Conservation (phyloP, 2,797 vertebrate genomes). For the Halcyon chelicuti region DNA sequence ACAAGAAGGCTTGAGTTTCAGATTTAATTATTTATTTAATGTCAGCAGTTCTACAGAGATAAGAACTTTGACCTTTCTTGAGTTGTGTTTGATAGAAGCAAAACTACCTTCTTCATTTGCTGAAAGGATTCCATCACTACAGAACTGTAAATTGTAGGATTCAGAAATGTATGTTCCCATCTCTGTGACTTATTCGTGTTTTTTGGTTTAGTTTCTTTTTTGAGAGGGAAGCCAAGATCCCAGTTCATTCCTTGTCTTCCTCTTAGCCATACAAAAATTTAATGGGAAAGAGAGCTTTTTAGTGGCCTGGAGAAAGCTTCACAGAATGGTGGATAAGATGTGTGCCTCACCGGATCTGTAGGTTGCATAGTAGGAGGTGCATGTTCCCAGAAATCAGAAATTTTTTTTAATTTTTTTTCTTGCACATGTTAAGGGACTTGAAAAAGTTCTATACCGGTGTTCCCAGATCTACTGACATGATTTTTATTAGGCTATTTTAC, state of each 20-base stretch:
- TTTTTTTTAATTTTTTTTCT: neutral
- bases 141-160: neutral
- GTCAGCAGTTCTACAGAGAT: neutral
- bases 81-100: neutral
- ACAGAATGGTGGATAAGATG: neutral
- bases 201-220: neutral
- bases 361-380: neutral
- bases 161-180: neutral
- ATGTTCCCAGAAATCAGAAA: neutral
- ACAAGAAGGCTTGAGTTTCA: neutral
- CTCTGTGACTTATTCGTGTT: neutral
- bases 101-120: neutral
- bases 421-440: neutral
- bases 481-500: neutral
- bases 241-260: neutral
- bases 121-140: neutral
- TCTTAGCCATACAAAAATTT: neutral
- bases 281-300: neutral
- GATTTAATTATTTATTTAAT: neutral
- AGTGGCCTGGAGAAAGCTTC: neutral
- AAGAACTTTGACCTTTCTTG: fast-evolving
- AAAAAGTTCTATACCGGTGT: neutral
- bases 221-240: fast-evolving
- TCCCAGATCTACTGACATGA: neutral
- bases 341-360: neutral